Conservation (phyloP, 2,797 vertebrate genomes). For the Poeciliopsis gracilis region DNA sequence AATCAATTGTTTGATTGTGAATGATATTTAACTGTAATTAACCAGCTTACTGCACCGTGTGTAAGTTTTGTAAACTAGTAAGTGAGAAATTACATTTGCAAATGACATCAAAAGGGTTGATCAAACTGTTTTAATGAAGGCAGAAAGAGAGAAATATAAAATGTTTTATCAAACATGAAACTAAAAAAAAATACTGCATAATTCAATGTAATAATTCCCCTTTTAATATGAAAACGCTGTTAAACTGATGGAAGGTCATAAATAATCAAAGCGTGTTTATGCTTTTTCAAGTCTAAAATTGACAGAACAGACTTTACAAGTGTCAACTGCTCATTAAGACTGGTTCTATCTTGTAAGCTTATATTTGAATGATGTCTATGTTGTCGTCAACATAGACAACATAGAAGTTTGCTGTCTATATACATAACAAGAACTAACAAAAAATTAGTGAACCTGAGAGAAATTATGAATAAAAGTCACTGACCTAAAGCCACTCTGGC, state of each 20-base stretch:
- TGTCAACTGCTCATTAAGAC: background rate
- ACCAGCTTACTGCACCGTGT: background rate
- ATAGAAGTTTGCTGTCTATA: background rate
- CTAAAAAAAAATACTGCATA: background rate
- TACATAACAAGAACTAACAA: background rate
- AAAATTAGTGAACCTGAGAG: background rate
- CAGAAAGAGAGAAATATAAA: background rate
- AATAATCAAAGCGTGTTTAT: background rate
- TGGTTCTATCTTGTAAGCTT: background rate
- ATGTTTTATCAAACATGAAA: background rate
- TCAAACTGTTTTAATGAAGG: no score
- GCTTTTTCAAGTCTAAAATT: background rate
- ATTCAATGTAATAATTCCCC: background rate
- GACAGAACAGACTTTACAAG: background rate
- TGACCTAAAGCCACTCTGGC: conserved; percentile 95
- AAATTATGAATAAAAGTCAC: conserved; percentile 26
- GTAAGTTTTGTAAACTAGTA: background rate
- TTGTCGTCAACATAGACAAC: background rate
- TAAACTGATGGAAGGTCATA: background rate
- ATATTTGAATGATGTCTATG: no score
- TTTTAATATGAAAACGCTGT: background rate
- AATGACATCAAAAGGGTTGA: background rate
- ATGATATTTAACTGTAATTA: background rate
- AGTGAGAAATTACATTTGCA: background rate
- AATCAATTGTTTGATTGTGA: no score